Evolutionary conservation across 2,113 vertebrate genomes (phyloP).

Genomic region (Pungitius pungitius): DNA sequence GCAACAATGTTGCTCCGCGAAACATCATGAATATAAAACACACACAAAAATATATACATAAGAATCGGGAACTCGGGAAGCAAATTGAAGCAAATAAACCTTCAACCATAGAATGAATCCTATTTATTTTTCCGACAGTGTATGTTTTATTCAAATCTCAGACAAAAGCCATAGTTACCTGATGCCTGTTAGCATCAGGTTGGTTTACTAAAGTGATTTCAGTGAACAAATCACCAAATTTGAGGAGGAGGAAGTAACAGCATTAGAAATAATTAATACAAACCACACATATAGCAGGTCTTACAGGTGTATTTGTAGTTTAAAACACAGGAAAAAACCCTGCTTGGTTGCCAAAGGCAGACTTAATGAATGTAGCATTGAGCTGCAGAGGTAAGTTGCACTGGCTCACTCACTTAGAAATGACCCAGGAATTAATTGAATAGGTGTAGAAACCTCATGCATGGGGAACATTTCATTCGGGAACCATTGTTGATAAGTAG

Average conservation of each 20-base stretch:
- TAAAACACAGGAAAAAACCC: conserved; percentile 1
- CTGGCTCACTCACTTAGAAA: conserved; percentile 24
- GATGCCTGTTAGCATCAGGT: neutral
- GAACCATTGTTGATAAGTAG: conserved; percentile 23
- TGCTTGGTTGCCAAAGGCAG: conserved; percentile 26
- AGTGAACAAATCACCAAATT: neutral
- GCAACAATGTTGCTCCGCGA: neutral
- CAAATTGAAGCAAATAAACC: neutral
- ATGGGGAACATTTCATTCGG: conserved; percentile 33
- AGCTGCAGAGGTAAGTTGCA: conserved; percentile 28
- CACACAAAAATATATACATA: neutral
- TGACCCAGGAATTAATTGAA: conserved; percentile 33
- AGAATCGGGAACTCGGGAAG: neutral
- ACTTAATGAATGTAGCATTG: conserved; percentile 42
- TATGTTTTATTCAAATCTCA: conserved; percentile 1
- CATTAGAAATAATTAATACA: neutral
- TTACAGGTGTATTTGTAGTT: conserved; percentile 16
- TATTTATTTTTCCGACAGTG: neutral
- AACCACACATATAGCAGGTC: neutral
- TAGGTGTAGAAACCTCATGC: conserved; percentile 20
- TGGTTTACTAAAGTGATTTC: neutral
- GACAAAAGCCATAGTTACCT: neutral
- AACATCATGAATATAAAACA: conserved; percentile 15
- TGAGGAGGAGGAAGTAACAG: conserved; percentile 1
- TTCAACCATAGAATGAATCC: conserved; percentile 3